phyloP scores from a whole-genome alignment of 2,888 invertebrate species.

The Nephrotoma appendiculata region DNA sequence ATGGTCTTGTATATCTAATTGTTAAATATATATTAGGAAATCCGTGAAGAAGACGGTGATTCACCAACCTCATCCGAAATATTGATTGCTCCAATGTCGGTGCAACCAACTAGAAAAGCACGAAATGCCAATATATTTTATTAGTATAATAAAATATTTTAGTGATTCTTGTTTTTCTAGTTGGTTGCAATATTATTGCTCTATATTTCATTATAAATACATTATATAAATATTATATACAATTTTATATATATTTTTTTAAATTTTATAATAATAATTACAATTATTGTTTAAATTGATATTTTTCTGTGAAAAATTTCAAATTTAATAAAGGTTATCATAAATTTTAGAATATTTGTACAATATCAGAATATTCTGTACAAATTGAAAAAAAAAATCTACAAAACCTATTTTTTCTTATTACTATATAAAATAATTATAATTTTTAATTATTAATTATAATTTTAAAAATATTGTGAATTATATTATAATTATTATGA shows the following conservation, averaged over 20 bases:
- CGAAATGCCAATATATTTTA: conserved; percentile 23
- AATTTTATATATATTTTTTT: neutral
- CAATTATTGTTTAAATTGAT: neutral
- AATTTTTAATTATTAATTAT: neutral
- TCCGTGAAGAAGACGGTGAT: conserved; percentile 39
- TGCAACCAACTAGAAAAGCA: conserved; percentile 71
- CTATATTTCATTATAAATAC: neutral
- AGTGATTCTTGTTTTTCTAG: too few relatives aligned
- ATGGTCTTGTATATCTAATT: neutral
- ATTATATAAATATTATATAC: neutral
- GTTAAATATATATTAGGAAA: conserved; percentile 39
- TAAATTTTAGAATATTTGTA: neutral
- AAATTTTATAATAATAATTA: neutral
- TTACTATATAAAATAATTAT: neutral
- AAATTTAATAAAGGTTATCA: neutral
- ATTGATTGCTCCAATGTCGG: conserved; percentile 65
- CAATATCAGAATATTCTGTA: neutral
- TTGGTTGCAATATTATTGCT: neutral
- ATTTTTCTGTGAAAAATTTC: neutral
- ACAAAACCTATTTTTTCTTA: neutral
- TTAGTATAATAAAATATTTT: neutral
- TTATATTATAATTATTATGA: neutral
- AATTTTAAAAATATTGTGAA: neutral
- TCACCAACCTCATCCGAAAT: conserved; percentile 37
- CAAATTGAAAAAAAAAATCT: neutral